These are phyloP conservation scores for Stenopsyche tienmushanensis DNA, from an alignment of 1,140 invertebrate genomes.

Conservation along the genomic window DNA sequence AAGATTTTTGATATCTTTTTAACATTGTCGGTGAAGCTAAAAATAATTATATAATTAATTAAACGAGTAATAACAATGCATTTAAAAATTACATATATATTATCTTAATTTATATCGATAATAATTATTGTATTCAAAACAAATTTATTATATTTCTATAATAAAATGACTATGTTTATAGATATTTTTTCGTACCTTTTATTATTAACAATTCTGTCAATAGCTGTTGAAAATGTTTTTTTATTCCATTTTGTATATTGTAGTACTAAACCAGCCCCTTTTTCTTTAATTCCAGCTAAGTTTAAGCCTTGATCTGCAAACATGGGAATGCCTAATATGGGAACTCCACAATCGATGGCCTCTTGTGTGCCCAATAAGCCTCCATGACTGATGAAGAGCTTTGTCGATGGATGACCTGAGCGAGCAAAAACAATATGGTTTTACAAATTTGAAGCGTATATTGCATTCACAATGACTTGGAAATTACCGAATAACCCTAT, in stretches of 20 bases:
- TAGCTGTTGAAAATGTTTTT: slow-evolving; percentile 42
- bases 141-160: background rate
- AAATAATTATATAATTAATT: no score
- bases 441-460: background rate
- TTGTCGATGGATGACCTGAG: slow-evolving; percentile 50
- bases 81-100: slow-evolving; percentile 3
- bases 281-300: slow-evolving; percentile 45
- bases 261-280: slow-evolving; percentile 46
- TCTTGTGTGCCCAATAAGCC: slow-evolving; percentile 62
- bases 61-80: background rate
- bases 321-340: slow-evolving; percentile 61
- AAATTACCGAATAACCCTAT: no score
- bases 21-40: slow-evolving; percentile 37
- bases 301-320: slow-evolving; percentile 56
- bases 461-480: background rate
- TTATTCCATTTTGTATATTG: slow-evolving; percentile 44
- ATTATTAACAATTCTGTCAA: slow-evolving; percentile 45
- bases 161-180: background rate
- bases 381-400: slow-evolving; percentile 61
- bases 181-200: slow-evolving; percentile 43
- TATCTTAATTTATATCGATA: background rate
- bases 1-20: slow-evolving; percentile 48
- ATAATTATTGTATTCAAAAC: background rate
- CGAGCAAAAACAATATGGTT: no score
- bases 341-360: slow-evolving; percentile 60